Evolutionary conservation across 2,888 invertebrate genomes (phyloP).

Genomic region (Sinopyrophorus schimmeli): DNA sequence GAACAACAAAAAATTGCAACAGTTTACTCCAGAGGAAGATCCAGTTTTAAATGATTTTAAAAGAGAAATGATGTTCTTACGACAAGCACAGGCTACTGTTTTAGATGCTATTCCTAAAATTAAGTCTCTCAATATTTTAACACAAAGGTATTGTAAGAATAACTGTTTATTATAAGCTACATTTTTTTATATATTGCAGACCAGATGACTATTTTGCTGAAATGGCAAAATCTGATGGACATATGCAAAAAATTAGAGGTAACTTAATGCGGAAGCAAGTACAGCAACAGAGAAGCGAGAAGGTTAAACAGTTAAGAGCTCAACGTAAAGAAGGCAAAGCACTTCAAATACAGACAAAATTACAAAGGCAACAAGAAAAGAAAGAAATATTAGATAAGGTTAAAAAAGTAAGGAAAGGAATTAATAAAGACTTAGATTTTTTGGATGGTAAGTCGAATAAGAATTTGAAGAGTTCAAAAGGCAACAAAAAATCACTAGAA

Average conservation of each 20-base stretch:
- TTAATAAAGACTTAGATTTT: slow-evolving; percentile 78
- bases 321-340: slow-evolving; percentile 93
- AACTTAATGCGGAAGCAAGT: slow-evolving; percentile 83
- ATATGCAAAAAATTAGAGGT: slow-evolving; percentile 94
- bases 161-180: neutral
- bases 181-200: slow-evolving; percentile 51
- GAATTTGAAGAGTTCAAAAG: slow-evolving; percentile 4
- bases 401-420: slow-evolving; percentile 89
- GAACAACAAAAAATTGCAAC: slow-evolving; percentile 70
- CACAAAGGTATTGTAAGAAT: slow-evolving; percentile 62
- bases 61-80: slow-evolving; percentile 83
- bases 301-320: slow-evolving; percentile 84
- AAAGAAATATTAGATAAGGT: slow-evolving; percentile 89
- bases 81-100: slow-evolving; percentile 87
- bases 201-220: slow-evolving; percentile 98
- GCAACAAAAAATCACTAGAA: slow-evolving; percentile 48
- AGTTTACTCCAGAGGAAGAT: slow-evolving; percentile 69
- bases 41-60: slow-evolving; percentile 89
- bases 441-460: slow-evolving; percentile 59
- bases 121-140: slow-evolving; percentile 73
- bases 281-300: slow-evolving; percentile 84
- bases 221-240: slow-evolving; percentile 96
- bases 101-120: slow-evolving; percentile 78
- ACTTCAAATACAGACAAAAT: slow-evolving; percentile 77
- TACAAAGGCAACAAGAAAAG: slow-evolving; percentile 88